These are phyloP conservation scores for Aramus guarauna DNA, from an alignment of 2,113 vertebrate species.

Conservation along the genomic window DNA sequence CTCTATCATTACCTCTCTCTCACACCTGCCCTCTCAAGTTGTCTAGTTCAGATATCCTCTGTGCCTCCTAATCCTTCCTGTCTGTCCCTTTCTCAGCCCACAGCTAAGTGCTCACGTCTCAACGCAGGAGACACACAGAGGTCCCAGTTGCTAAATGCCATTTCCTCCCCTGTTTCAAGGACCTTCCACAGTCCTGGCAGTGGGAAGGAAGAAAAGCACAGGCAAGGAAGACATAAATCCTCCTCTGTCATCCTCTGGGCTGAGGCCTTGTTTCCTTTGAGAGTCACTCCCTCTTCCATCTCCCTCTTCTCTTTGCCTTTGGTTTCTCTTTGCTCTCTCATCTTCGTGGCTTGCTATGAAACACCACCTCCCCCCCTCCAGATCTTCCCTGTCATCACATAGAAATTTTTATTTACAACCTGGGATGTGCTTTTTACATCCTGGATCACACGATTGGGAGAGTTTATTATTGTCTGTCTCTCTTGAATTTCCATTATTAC, in stretches of 20 bases:
- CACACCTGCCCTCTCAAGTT: not conserved
- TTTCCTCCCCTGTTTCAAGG: not conserved
- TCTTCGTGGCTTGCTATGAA: not conserved
- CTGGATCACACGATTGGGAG: fast-evolving
- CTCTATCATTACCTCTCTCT: not conserved
- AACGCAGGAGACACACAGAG: not conserved
- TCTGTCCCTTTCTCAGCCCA: not conserved
- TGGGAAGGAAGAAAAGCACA: not conserved
- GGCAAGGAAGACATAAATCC: slow-evolving; percentile 33
- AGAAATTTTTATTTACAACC: not conserved
- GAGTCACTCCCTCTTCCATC: not conserved
- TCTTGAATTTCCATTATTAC: not conserved
- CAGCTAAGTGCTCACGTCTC: not conserved
- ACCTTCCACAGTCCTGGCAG: not conserved
- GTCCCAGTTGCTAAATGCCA: not conserved
- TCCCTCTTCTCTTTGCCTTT: not conserved
- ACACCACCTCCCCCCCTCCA: not conserved
- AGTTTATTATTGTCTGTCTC: not conserved
- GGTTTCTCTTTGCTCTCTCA: not conserved
- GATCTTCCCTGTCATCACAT: not conserved
- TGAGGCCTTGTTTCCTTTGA: not conserved
- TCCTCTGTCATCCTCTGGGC: not conserved
- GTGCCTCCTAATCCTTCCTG: not conserved
- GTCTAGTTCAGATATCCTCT: not conserved
- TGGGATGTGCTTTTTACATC: not conserved